Base-by-base conservation (phyloP, 2,113 vertebrate genomes). In the Azemiops feae region DNA sequence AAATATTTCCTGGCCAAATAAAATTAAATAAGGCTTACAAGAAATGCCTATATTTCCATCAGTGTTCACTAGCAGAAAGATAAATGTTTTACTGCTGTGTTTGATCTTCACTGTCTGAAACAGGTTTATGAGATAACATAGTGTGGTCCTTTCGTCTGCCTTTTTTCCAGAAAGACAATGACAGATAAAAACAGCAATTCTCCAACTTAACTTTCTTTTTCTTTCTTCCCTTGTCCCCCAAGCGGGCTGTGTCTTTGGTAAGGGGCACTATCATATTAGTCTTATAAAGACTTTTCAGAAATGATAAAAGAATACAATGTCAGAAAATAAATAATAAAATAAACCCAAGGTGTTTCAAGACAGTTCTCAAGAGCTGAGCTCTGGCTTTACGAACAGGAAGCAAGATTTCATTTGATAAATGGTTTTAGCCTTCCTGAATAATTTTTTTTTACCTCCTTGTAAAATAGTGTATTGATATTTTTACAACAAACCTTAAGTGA, bases 31-130 rank as follows among this genome's bases (percentile, higher is more conserved):
- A 89, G 45, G 39, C 69, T 85, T 85, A 47, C 34, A 27, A 57
- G 64, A 85, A 74, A 85, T 47, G 39, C 23, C 25, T 85, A 27
- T 47, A 34, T 85, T 69, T 74, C 93, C 92, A 85, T 53, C 74
- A 88, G 16, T 92, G n/a, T 95, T 95, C 95, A 27, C n/a, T 94
- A 93, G 91, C 81, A 88, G 91, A 94, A 39, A 89, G 54, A 93
- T 64, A 85, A 69, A 64, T 60, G 52, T 88, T 88, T 94, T 93
- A 81, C 90, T 93, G 20, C 1, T 50, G 90, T 95, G 8, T 86
- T 91, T 27, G 87, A 3, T 18, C n/a, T 30, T 55, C 85, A 94
- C 93, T 93, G 87, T 95, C 91, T 2, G 86, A 18, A 74, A 69
- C 85, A 12, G 92, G 60, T 93, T 85, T 55, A 64, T 91, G 93